Evolutionary conservation across 2,888 invertebrate genomes (phyloP), one percentile per base, ranked within the genome.

Genomic region (Agonum fuliginosum): DNA sequence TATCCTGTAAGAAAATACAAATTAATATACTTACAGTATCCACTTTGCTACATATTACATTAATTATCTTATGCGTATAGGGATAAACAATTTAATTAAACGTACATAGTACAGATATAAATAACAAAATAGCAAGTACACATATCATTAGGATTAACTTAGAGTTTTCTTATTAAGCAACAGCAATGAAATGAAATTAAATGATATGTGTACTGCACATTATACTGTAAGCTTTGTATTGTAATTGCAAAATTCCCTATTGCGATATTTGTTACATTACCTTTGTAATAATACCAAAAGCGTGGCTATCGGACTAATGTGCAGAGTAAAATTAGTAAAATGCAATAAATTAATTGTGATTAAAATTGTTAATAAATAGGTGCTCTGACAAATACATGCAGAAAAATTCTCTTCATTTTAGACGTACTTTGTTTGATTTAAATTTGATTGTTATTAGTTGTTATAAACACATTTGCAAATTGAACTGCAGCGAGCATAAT

Each of bases 231-330:
- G 65, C 65, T 48, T 22, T 17, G 24, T 43, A 43, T 43, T 67
- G 27, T 67, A 48, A 71, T 67, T 48, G 51, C 51, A 67, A 34
- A 75, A 75, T 34, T 65, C 75, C 75, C 75, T 75, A 75, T 67
- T 67, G 75, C 67, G 67, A 75, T 75, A 75, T 73, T 83, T 85
- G 83, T 86, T 88, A 89, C 90, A 90, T 94, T 96, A 96, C 96
- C 96, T 96, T 93, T 94, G 93, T 87, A 96, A 92, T 87, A 96
- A 93, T 90, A 94, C 95, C 95, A 96, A 95, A 92, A 96, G 94
- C 90, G 94, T 95, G 92, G 95, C 96, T 93, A 96, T 94, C 90
- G 96, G 95, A 95, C 96, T 95, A 94, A 90, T 91, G 88, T 89
- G 91, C 91, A 92, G 91, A 92, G 90, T 90, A 91, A 90, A 92